phyloP scores from a whole-genome alignment of 30 jellyfish, hydroid and myxozoan genomes.

The Rhopilema esculentum region DNA sequence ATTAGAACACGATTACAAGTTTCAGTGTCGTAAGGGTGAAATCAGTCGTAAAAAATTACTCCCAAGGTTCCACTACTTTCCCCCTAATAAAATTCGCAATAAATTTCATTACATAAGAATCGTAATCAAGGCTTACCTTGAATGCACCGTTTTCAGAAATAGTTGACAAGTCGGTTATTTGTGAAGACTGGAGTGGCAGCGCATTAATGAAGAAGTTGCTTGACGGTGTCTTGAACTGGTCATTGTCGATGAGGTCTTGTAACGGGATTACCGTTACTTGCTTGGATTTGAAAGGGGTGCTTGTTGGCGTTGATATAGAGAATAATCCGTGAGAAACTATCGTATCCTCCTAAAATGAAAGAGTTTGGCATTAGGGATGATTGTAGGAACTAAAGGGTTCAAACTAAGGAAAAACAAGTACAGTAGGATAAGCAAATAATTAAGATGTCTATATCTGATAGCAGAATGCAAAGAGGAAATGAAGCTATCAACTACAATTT shows the following conservation, averaged over 20 bases:
- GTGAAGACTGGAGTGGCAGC: slow-evolving; percentile 26
- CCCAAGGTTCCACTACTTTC: too few species aligned
- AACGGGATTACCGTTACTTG: slow-evolving; percentile 59
- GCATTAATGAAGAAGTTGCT: slow-evolving; percentile 55
- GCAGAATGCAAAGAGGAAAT: too few species aligned
- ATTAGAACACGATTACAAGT: too few species aligned
- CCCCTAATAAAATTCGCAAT: too few species aligned
- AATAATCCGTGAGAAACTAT: slow-evolving; percentile 42
- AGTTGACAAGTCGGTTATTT: slow-evolving; percentile 28
- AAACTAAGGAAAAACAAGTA: background rate
- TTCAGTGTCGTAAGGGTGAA: too few species aligned
- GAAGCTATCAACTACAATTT: too few species aligned
- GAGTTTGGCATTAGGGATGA: background rate
- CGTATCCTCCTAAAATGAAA: slow-evolving; percentile 58
- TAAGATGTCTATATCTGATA: too few species aligned
- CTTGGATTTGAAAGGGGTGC: slow-evolving; percentile 49
- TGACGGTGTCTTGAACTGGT: slow-evolving; percentile 57
- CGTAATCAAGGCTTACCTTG: slow-evolving; percentile 20
- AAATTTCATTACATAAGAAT: background rate
- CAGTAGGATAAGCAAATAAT: background rate
- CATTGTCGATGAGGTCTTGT: slow-evolving; percentile 55
- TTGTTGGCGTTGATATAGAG: slow-evolving; percentile 39
- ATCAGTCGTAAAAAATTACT: too few species aligned
- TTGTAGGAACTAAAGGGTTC: background rate
- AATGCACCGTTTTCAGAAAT: slow-evolving; percentile 32